Percentiles rank a stretch among this genome's conserved stretches.
phyloP scores from a whole-genome alignment of 2,113 vertebrate species.

The Prolemur simus region DNA sequence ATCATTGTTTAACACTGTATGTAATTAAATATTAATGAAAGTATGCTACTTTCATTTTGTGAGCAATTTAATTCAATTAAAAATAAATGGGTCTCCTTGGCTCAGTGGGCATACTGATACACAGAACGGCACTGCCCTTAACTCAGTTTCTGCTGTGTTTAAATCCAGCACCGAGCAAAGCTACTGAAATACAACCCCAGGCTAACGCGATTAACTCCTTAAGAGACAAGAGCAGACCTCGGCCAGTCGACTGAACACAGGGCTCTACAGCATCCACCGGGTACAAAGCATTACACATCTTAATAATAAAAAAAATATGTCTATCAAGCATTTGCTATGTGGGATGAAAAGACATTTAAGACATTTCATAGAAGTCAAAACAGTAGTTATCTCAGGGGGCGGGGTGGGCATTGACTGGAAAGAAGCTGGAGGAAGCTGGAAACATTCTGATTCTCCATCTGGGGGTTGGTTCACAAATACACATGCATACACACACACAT shows the following conservation, averaged over 20 bases:
- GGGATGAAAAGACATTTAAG: not conserved
- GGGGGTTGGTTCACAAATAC: not conserved
- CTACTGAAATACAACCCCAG: conserved; percentile 74
- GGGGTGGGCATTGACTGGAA: not conserved
- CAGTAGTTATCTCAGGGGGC: not conserved
- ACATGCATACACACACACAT: not conserved
- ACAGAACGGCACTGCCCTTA: conserved; percentile 79
- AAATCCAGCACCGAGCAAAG: conserved; percentile 73
- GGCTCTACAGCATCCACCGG: accelerated
- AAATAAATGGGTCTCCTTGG: conserved; percentile 90
- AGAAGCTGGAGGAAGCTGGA: not conserved
- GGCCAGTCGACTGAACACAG: not conserved
- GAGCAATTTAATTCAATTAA: conserved; percentile 93
- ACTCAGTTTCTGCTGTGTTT: conserved; percentile 80
- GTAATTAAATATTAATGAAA: conserved; percentile 91
- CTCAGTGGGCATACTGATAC: conserved; percentile 85
- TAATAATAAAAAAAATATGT: not conserved
- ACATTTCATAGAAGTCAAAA: not conserved
- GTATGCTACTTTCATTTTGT: conserved; percentile 90
- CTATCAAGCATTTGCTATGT: not conserved
- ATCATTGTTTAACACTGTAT: conserved; percentile 88
- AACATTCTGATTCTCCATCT: not conserved
- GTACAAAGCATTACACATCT: accelerated
- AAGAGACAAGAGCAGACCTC: not conserved
- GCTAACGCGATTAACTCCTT: conserved; percentile 73